Evolutionary conservation across 1,140 invertebrate species (phyloP).

Genomic region (Papilio machaon): DNA sequence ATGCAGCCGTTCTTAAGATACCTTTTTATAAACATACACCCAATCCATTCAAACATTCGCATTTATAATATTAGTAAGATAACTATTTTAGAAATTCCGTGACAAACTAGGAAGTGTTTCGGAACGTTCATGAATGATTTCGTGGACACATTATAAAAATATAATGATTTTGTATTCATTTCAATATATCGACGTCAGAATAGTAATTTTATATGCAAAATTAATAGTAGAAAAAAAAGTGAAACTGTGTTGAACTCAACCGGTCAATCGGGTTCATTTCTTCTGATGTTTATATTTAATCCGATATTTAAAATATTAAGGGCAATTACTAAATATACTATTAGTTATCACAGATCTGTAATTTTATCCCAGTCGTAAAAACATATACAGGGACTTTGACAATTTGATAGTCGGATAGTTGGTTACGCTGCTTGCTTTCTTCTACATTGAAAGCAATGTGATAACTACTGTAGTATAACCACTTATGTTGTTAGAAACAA

Average conservation of each 20-base stretch:
- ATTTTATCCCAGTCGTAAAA: neutral
- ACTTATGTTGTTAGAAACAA: conserved; percentile 33
- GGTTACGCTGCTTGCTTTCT: neutral
- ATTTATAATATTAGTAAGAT: no score
- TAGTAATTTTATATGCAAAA: conserved; percentile 16
- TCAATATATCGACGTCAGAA: conserved; percentile 11
- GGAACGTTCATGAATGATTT: neutral
- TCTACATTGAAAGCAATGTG: neutral
- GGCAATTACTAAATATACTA: neutral
- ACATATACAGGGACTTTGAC: neutral
- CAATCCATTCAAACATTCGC: no score
- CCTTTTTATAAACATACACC: no score
- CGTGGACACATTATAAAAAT: conserved; percentile 8
- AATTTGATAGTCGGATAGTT: neutral
- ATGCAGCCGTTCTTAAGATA: no score
- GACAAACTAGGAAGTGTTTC: conserved; percentile 12
- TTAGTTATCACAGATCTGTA: neutral
- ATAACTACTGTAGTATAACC: neutral
- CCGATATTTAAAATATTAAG: conserved; percentile 3
- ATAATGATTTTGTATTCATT: conserved; percentile 16
- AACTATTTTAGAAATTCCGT: neutral
- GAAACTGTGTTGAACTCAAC: conserved; percentile 22
- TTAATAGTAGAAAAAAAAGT: conserved; percentile 23
- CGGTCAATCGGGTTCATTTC: conserved; percentile 16
- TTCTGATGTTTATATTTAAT: neutral